Evolutionary conservation across 2,888 invertebrate species (phyloP).

Genomic region (Oxyscelio sp.): DNA sequence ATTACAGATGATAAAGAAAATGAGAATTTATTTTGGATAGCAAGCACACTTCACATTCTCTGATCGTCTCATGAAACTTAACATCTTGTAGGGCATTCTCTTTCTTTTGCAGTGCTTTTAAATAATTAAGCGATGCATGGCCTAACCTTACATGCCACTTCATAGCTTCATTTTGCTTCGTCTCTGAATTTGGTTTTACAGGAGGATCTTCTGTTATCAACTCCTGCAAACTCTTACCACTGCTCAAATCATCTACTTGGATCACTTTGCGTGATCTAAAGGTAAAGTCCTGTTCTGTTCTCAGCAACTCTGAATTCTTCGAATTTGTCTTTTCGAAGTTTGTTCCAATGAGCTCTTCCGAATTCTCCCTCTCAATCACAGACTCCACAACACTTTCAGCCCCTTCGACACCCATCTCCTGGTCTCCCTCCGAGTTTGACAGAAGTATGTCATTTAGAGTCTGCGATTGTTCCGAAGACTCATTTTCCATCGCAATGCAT

Average conservation of each 20-base stretch:
- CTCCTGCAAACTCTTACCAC: constrained; percentile 21
- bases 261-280: constrained; percentile 21
- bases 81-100: constrained; percentile 66
- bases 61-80: constrained; percentile 76
- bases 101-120: constrained; percentile 75
- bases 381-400: constrained; percentile 4
- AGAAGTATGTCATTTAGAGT: constrained; percentile 5
- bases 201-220: constrained; percentile 11
- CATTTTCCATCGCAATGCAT: constrained; percentile 44
- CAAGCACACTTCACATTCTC: constrained; percentile 73
- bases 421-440: constrained; percentile 34
- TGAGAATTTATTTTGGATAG: constrained; percentile 29
- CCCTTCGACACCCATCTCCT: background rate
- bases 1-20: background rate
- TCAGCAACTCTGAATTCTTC: constrained; percentile 10
- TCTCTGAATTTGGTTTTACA: constrained; percentile 18
- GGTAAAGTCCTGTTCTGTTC: background rate
- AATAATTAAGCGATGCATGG: constrained; percentile 73
- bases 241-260: constrained; percentile 35
- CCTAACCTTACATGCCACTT: constrained; percentile 62
- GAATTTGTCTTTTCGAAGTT: background rate
- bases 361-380: constrained; percentile 65
- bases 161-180: constrained; percentile 49
- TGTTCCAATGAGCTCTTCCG: constrained; percentile 29
- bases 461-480: constrained; percentile 40